phyloP scores from a whole-genome alignment of 2,888 invertebrate genomes.

The Therioaphis trifolii region DNA sequence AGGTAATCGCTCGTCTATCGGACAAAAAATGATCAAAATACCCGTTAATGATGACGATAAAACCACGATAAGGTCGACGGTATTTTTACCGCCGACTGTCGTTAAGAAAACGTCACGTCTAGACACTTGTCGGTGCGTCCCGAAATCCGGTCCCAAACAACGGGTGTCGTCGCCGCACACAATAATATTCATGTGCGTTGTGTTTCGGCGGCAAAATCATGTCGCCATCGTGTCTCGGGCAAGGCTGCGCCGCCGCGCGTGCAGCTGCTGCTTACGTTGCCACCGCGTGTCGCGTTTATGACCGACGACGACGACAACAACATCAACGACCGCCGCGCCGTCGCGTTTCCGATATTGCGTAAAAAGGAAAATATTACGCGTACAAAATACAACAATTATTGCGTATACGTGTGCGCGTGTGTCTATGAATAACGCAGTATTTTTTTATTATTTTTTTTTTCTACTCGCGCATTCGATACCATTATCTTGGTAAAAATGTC shows the following conservation, averaged over 20 bases:
- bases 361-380: constrained; percentile 61
- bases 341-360: constrained; percentile 57
- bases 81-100: too few relatives aligned
- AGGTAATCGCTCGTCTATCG: too few relatives aligned
- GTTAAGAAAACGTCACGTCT: background rate
- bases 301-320: constrained; percentile 34
- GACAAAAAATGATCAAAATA: too few relatives aligned
- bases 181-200: background rate
- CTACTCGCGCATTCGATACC: background rate
- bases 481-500: background rate
- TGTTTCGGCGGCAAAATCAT: constrained; percentile 5
- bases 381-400: constrained; percentile 49
- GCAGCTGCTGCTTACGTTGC: background rate
- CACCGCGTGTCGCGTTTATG: background rate
- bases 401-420: background rate
- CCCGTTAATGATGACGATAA: too few relatives aligned
- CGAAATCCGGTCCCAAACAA: background rate
- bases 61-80: too few relatives aligned
- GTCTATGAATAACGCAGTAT: constrained; percentile 17
- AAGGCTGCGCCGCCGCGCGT: constrained; percentile 41
- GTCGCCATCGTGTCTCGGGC: constrained; percentile 50
- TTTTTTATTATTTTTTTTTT: background rate
- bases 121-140: background rate
- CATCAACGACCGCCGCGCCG: background rate
- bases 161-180: background rate